Conservation (phyloP, 2,888 invertebrate genomes). For the Torymus texanus region DNA sequence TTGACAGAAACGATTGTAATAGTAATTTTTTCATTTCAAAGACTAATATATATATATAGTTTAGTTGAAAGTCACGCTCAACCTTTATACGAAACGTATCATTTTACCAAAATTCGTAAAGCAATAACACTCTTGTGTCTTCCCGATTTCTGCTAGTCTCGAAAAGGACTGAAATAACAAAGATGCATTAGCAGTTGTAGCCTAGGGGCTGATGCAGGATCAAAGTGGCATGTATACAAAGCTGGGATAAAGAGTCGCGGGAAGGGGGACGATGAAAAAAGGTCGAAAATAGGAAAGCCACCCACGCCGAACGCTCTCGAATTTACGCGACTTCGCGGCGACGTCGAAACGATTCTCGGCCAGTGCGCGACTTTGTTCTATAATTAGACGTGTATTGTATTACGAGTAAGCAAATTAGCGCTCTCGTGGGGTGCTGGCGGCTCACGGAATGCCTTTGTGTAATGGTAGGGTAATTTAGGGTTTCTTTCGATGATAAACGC, state of each 20-base stretch:
- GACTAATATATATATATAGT: too few species aligned
- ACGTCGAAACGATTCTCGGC: conserved; percentile 65
- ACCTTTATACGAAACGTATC: conserved; percentile 3
- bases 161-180: conserved; percentile 72
- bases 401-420: conserved; percentile 70
- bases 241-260: conserved; percentile 56
- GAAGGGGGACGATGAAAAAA: conserved; percentile 62
- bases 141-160: conserved; percentile 50
- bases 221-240: conserved; percentile 65
- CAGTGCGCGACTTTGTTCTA: conserved; percentile 66
- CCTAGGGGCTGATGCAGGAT: conserved; percentile 57
- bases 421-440: conserved; percentile 65
- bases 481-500: too few species aligned
- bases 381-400: conserved; percentile 73
- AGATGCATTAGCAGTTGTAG: conserved; percentile 69
- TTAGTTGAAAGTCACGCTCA: background rate
- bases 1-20: too few species aligned
- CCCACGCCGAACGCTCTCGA: conserved; percentile 67
- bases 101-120: conserved; percentile 46
- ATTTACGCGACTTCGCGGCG: conserved; percentile 66
- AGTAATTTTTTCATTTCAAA: too few species aligned
- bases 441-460: background rate
- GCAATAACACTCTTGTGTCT: conserved; percentile 16
- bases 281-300: conserved; percentile 70
- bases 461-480: background rate